Percentiles rank a stretch among this genome's conserved stretches.
phyloP scores from a whole-genome alignment of 2,888 invertebrate genomes.

The Cephus pygmeus region DNA sequence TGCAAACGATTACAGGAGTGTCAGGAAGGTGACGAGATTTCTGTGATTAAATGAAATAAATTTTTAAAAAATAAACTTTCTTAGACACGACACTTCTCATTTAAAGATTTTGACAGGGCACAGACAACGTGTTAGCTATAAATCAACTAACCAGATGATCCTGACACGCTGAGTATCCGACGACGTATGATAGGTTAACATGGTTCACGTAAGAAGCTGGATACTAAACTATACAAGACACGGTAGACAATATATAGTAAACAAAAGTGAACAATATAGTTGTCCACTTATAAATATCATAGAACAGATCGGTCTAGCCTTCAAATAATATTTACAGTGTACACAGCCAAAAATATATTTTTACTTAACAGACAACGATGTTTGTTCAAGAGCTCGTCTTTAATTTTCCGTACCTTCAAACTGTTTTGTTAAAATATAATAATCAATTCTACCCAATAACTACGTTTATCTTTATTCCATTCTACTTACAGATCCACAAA shows the following conservation, averaged over 20 bases:
- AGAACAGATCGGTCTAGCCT: not conserved
- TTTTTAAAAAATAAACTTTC: too few relatives aligned
- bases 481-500: conserved; percentile 35
- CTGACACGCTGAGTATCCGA: not conserved
- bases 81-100: not conserved
- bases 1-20: too few relatives aligned
- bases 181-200: not conserved
- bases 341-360: conserved; percentile 1
- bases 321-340: conserved; percentile 3
- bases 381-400: not conserved
- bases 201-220: not conserved
- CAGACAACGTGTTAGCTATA: not conserved
- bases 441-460: not conserved
- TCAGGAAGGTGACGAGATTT: too few relatives aligned
- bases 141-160: not conserved
- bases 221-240: not conserved
- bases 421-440: not conserved
- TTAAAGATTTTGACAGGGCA: not conserved
- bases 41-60: too few relatives aligned
- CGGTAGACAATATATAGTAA: not conserved
- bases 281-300: not conserved
- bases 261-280: not conserved
- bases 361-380: not conserved
- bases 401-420: not conserved
- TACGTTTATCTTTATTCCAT: conserved; percentile 3